Conservation (phyloP, 2,888 invertebrate genomes). For the Microdon myrmicae region DNA sequence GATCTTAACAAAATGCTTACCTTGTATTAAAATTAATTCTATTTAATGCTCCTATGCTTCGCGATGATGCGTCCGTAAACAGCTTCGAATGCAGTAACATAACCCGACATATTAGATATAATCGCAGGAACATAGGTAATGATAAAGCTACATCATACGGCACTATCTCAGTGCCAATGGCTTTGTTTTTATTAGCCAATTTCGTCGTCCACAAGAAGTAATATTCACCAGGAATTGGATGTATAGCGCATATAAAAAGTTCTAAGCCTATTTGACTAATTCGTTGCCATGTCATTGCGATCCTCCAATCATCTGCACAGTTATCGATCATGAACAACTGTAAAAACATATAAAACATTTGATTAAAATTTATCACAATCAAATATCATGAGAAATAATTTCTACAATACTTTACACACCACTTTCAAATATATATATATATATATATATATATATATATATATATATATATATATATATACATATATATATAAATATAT, state of each 20-base stretch:
- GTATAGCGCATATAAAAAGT: conserved; percentile 94
- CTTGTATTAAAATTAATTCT: conserved; percentile 98
- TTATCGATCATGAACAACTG: conserved; percentile 99
- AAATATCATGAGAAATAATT: no score
- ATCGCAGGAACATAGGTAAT: conserved; percentile 98
- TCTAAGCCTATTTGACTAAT: conserved; percentile 92
- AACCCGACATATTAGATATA: conserved; percentile 98
- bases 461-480: conserved; percentile 53
- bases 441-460: conserved; percentile 27
- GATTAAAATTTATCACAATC: no score
- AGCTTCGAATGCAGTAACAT: conserved; percentile 99
- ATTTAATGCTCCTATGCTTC: conserved; percentile 97
- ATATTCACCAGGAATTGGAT: conserved; percentile 97
- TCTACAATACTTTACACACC: no score
- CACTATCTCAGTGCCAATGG: conserved; percentile 77
- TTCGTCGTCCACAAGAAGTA: conserved; percentile 97
- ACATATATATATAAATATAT: conserved; percentile 56
- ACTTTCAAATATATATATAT: conserved; percentile 50
- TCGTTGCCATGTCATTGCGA: conserved; percentile 99
- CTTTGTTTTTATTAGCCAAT: conserved; percentile 86
- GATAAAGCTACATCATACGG: conserved; percentile 97
- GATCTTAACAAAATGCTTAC: conserved; percentile 66
- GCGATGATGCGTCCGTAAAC: conserved; percentile 98
- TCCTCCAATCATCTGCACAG: conserved; percentile 99
- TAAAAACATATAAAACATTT: no score